Evolutionary conservation across 2,888 invertebrate species (phyloP).

Genomic region (Tortrix viridana): DNA sequence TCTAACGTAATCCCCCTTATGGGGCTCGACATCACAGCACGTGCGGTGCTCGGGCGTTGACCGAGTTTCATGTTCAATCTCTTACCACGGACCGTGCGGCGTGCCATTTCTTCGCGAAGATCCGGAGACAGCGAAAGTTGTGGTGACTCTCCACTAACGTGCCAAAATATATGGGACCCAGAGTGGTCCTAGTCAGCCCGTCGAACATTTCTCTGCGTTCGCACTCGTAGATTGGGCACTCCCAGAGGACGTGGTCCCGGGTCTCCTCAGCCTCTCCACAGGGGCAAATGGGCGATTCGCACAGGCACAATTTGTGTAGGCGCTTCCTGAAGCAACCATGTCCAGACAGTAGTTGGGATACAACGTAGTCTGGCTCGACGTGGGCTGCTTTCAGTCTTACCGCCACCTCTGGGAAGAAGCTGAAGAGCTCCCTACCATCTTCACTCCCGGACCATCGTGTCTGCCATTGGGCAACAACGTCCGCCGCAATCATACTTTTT

Average conservation of each 20-base stretch:
- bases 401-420: no score
- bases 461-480: no score
- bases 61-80: neutral
- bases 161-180: neutral
- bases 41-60: no score
- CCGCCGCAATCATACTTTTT: no score
- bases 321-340: no score
- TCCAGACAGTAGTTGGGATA: no score
- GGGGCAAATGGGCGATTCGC: conserved; percentile 25
- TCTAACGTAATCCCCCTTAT: conserved; percentile 1
- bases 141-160: neutral
- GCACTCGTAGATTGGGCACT: fast-evolving
- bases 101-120: neutral
- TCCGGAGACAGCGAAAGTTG: neutral
- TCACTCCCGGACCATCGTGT: no score
- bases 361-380: no score
- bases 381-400: no score
- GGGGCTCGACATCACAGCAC: neutral
- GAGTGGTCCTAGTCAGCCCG: neutral
- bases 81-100: fast-evolving
- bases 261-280: neutral
- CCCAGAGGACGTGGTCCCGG: neutral
- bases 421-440: no score
- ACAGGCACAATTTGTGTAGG: no score
- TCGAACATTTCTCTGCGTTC: neutral